Conservation (phyloP, 2,888 invertebrate species). For the Drosophila nr. perissopoda region DNA sequence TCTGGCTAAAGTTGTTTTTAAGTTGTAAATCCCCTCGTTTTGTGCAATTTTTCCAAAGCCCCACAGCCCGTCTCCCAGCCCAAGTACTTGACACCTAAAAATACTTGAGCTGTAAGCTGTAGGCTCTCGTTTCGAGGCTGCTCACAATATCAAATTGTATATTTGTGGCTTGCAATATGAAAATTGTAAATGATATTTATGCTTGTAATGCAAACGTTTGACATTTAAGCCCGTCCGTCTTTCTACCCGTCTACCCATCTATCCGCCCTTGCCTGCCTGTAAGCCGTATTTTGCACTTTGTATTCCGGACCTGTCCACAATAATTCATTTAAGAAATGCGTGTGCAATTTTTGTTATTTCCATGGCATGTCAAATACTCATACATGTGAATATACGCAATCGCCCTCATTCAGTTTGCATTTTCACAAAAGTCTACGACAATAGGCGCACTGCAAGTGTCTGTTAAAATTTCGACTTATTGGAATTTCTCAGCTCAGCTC, state of each 20-base stretch:
- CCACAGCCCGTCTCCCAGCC: not conserved
- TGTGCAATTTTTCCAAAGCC: slow-evolving; percentile 60
- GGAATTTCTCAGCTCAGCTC: slow-evolving; percentile 36
- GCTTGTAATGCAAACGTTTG: slow-evolving; percentile 72
- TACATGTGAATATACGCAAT: slow-evolving; percentile 46
- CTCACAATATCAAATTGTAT: slow-evolving; percentile 61
- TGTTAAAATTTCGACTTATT: slow-evolving; percentile 53
- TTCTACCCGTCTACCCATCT: not conserved
- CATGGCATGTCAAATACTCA: slow-evolving; percentile 15
- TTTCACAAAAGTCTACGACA: slow-evolving; percentile 25
- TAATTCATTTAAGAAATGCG: slow-evolving; percentile 71
- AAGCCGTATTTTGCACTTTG: slow-evolving; percentile 5
- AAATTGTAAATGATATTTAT: slow-evolving; percentile 79
- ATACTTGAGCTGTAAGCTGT: slow-evolving; percentile 10
- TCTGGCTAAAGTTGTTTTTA: slow-evolving; percentile 79
- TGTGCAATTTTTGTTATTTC: slow-evolving; percentile 51
- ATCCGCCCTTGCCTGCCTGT: not conserved
- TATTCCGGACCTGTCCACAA: slow-evolving; percentile 58
- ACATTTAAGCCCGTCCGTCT: slow-evolving; percentile 54
- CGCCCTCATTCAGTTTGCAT: slow-evolving; percentile 28
- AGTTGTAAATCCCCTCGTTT: slow-evolving; percentile 77
- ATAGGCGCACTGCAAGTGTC: slow-evolving; percentile 43
- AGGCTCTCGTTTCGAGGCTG: slow-evolving; percentile 10
- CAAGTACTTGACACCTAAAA: slow-evolving; percentile 20
- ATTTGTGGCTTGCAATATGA: slow-evolving; percentile 66